Conservation (phyloP, 2,113 vertebrate genomes). For the Nothoprocta perdicaria region DNA sequence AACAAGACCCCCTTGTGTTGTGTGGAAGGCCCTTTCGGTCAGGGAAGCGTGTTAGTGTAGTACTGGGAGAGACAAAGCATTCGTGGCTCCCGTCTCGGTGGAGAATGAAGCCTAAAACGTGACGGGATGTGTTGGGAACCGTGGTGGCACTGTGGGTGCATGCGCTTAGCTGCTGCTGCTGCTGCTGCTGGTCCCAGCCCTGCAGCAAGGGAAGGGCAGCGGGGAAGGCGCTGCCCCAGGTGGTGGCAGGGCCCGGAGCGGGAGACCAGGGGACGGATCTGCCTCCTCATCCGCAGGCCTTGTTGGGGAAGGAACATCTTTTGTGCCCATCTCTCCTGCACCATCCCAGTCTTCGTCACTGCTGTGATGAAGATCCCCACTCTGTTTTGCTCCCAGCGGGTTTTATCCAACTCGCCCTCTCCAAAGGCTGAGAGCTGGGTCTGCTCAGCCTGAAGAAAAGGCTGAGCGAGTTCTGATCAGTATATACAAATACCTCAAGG, state of each 20-base stretch:
- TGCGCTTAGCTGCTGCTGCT: background rate
- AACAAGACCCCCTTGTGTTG: background rate
- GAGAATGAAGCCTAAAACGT: fast-evolving
- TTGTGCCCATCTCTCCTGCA: no score
- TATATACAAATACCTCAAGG: no score
- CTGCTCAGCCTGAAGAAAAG: no score
- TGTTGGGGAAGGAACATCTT: no score
- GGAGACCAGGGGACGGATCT: background rate
- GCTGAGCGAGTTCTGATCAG: no score
- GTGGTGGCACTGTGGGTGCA: background rate
- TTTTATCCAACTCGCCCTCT: no score
- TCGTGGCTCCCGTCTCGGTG: background rate
- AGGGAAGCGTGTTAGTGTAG: background rate
- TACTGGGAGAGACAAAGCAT: background rate
- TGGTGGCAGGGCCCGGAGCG: background rate
- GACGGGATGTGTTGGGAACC: background rate
- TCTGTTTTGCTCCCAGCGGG: no score
- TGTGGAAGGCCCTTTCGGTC: background rate
- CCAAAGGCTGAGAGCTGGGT: no score
- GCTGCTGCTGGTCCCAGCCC: background rate
- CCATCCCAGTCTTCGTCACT: no score
- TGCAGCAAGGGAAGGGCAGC: background rate
- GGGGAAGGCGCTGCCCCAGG: background rate
- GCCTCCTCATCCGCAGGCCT: no score
- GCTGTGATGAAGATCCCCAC: no score